A percentile compares a stretch with the other conserved stretches of the same genome.
Conservation (phyloP, 2,797 vertebrate genomes). For the Microhierax caerulescens region DNA sequence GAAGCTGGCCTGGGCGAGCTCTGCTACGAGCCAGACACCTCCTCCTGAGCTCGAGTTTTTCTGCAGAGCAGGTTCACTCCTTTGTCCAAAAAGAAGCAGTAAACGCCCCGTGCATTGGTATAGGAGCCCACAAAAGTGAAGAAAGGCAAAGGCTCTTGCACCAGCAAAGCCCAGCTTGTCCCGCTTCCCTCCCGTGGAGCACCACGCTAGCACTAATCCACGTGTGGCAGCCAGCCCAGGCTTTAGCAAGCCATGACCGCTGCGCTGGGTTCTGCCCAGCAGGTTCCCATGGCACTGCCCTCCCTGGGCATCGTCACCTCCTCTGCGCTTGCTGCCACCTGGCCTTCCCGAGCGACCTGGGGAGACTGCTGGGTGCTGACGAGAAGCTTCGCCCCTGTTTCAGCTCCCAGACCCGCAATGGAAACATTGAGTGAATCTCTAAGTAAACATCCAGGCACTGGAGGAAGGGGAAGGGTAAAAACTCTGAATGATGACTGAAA, state of each 20-base stretch:
- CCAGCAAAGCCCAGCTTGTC: not conserved
- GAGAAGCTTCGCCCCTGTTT: not conserved
- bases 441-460: not conserved
- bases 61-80: not conserved
- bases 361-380: not conserved
- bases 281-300: conserved; percentile 14
- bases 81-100: not conserved
- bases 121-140: not conserved
- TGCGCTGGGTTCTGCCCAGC: not conserved
- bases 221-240: not conserved
- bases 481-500: conserved; percentile 8
- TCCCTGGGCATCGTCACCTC: not conserved
- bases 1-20: not conserved
- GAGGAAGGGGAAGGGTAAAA: not conserved
- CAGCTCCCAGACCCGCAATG: not conserved
- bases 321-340: not conserved
- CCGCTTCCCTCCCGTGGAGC: not conserved
- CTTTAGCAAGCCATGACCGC: not conserved
- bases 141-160: not conserved
- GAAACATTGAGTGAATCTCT: not conserved
- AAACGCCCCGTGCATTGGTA: accelerated
- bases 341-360: not conserved
- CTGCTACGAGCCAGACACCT: not conserved
- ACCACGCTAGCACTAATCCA: not conserved
- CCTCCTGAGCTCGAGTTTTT: not conserved